Conservation (phyloP, 2,113 vertebrate genomes). For the Trogon surrucura region DNA sequence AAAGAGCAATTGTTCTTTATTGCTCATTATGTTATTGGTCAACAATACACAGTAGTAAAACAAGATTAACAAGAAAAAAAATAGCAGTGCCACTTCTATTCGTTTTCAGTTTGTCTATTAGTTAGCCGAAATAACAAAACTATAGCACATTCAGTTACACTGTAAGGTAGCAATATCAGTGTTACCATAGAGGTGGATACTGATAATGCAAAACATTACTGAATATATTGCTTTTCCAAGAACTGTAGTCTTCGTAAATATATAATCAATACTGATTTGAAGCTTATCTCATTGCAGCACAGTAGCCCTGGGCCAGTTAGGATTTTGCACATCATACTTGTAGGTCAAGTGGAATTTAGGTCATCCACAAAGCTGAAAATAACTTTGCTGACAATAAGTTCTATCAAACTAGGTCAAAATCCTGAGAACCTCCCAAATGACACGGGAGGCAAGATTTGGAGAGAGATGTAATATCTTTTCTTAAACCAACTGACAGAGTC, state of each 20-base stretch:
- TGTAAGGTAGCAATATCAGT: not conserved
- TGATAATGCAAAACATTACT: not conserved
- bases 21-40: not conserved
- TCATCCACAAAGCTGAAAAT: not conserved
- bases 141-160: not conserved
- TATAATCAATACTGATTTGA: not conserved
- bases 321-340: not conserved
- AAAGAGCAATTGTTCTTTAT: not conserved
- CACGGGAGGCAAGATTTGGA: not conserved
- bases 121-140: not conserved
- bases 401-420: not conserved
- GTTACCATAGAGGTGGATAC: not conserved
- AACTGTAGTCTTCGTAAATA: not conserved
- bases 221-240: not conserved
- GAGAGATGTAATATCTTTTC: not conserved
- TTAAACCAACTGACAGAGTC: not conserved
- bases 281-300: not conserved
- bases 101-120: not conserved
- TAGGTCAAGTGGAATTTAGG: slow-evolving; percentile 24
- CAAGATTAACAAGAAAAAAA: not conserved
- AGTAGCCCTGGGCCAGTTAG: not conserved
- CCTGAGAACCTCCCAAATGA: not conserved
- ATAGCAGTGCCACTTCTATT: not conserved
- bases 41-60: not conserved
- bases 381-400: not conserved